A percentile compares a stretch with the other conserved stretches of the same genome.
Conservation (phyloP, 2,113 vertebrate species). For the Probosciger aterrimus region DNA sequence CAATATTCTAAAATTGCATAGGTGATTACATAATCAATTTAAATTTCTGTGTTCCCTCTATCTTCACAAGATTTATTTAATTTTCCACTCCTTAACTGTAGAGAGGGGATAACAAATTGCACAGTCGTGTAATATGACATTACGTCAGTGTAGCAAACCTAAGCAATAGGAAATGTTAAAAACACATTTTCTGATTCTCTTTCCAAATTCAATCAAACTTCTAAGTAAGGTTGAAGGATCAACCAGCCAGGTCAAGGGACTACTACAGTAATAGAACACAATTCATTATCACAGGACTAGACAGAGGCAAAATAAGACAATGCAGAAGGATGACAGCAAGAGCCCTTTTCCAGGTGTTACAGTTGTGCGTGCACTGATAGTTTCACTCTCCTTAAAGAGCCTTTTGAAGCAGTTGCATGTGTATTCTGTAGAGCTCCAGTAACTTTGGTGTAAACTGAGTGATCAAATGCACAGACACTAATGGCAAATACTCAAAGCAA, state of each 20-base stretch:
- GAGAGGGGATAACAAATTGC: neutral
- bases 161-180: neutral
- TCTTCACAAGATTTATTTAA: neutral
- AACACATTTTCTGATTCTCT: neutral
- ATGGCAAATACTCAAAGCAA: neutral
- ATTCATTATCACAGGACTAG: neutral
- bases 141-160: neutral
- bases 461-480: neutral
- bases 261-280: accelerated
- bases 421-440: accelerated
- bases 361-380: neutral
- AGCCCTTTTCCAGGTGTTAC: neutral
- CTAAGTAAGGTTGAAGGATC: neutral
- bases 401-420: neutral
- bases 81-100: neutral
- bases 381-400: neutral
- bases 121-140: neutral
- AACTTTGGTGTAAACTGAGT: neutral
- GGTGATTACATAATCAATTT: neutral
- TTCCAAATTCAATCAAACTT: neutral
- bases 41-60: neutral
- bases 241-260: neutral
- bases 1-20: neutral
- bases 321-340: neutral
- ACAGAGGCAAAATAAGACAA: neutral